Percentiles rank a stretch among this genome's conserved stretches.
These are phyloP conservation scores for Nebria ingens DNA, from an alignment of 1,140 invertebrate genomes.

Conservation along the genomic window DNA sequence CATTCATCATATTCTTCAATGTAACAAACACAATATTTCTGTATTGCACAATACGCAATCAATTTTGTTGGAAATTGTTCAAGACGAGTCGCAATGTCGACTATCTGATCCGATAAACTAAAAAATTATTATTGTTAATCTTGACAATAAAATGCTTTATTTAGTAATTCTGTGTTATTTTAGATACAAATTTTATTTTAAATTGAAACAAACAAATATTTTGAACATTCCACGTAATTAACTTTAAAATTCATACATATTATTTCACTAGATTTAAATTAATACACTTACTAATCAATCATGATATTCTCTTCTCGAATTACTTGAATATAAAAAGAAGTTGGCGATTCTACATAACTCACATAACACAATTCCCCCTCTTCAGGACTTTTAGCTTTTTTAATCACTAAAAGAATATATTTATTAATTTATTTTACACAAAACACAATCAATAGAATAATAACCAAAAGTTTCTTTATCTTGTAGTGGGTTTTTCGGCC, in stretches of 20 bases:
- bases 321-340: not conserved
- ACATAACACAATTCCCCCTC: not conserved
- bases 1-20: not conserved
- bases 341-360: not conserved
- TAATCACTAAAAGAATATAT: not conserved
- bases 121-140: too few relatives aligned
- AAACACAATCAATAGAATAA: too few relatives aligned
- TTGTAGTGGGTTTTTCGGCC: too few relatives aligned
- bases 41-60: not conserved
- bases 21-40: not conserved
- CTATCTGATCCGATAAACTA: constrained; percentile 4
- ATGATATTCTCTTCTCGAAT: not conserved
- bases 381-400: not conserved
- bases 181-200: too few relatives aligned
- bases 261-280: too few relatives aligned
- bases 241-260: too few relatives aligned
- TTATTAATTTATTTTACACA: too few relatives aligned
- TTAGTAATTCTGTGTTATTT: too few relatives aligned
- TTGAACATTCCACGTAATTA: too few relatives aligned
- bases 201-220: too few relatives aligned
- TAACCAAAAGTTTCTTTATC: too few relatives aligned
- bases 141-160: too few relatives aligned
- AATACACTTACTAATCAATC: not conserved
- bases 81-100: not conserved
- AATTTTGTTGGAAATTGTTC: not conserved